These are phyloP conservation scores for Campaea margaritaria DNA, from an alignment of 2,888 invertebrate species.

Conservation along the genomic window DNA sequence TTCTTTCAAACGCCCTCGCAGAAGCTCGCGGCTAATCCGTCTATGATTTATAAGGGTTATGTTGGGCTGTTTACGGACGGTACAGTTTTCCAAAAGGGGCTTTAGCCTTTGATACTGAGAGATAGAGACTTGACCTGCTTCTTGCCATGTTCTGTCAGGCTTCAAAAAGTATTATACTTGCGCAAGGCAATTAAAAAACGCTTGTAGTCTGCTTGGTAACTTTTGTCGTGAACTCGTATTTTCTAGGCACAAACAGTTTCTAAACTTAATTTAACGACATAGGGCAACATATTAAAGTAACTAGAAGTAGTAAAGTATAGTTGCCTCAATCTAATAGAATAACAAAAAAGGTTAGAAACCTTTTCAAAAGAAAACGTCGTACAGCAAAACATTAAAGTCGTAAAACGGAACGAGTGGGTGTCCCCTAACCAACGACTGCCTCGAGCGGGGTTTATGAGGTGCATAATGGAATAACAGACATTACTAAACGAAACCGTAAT, in stretches of 20 bases:
- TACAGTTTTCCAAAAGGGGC: no score
- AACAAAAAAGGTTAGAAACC: constrained; percentile 13
- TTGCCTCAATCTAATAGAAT: constrained; percentile 1
- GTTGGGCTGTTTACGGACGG: no score
- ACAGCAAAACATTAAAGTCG: constrained; percentile 26
- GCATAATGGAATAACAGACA: constrained; percentile 37
- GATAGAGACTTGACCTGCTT: no score
- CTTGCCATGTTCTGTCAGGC: no score
- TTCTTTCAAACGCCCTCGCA: constrained; percentile 14
- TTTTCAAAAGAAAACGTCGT: constrained; percentile 13
- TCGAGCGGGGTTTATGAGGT: constrained; percentile 34
- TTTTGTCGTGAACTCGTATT: no score
- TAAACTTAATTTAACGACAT: no score
- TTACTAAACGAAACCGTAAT: constrained; percentile 26
- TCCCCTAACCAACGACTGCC: constrained; percentile 20
- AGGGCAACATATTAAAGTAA: no score
- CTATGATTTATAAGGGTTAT: constrained; percentile 16
- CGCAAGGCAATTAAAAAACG: no score
- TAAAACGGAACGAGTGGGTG: constrained; percentile 35
- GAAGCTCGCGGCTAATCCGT: constrained; percentile 10
- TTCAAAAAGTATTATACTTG: no score
- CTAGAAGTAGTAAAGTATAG: background rate
- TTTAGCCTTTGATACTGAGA: no score
- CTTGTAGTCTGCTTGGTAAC: no score
- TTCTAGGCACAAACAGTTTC: no score